Conservation (phyloP, 1,140 invertebrate genomes). For the Antheraea mylitta region DNA sequence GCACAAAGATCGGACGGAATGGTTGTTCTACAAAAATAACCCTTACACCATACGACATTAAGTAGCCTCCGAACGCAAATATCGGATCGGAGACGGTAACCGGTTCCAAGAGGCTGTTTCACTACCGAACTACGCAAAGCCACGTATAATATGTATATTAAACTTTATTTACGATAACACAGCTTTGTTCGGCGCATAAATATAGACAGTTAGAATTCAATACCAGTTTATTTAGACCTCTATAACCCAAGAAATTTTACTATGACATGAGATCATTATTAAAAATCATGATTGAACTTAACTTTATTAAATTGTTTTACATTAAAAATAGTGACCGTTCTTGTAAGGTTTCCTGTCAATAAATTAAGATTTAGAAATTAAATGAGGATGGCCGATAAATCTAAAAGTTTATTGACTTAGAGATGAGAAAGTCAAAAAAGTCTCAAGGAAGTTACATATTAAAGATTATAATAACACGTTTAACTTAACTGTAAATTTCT, state of each 20-base stretch:
- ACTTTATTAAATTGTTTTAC: not conserved
- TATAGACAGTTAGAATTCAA: slow-evolving; percentile 4
- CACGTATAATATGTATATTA: slow-evolving; percentile 29
- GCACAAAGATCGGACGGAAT: slow-evolving; percentile 19
- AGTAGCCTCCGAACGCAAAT: slow-evolving; percentile 17
- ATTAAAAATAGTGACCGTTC: slow-evolving; percentile 1
- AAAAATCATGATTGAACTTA: not conserved
- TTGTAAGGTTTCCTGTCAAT: slow-evolving; percentile 14
- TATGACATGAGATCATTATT: not conserved
- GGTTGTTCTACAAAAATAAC: slow-evolving; percentile 1
- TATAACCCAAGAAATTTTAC: not conserved
- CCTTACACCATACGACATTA: slow-evolving; percentile 8
- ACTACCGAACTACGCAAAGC: slow-evolving; percentile 42
- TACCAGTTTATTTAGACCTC: not conserved
- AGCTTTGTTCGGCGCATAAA: slow-evolving; percentile 19
- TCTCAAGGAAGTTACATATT: not conserved
- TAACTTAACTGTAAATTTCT: not conserved
- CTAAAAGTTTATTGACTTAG: not conserved
- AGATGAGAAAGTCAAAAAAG: not conserved
- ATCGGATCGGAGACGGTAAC: slow-evolving; percentile 20
- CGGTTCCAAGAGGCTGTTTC: slow-evolving; percentile 28
- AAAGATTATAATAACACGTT: not conserved
- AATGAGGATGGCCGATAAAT: slow-evolving; percentile 5
- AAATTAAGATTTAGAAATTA: slow-evolving; percentile 13
- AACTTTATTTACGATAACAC: slow-evolving; percentile 21